A percentile compares a stretch with the other conserved stretches of the same genome.
phyloP scores from a whole-genome alignment of 2,797 vertebrate genomes.

The Benthosema pterotum region DNA sequence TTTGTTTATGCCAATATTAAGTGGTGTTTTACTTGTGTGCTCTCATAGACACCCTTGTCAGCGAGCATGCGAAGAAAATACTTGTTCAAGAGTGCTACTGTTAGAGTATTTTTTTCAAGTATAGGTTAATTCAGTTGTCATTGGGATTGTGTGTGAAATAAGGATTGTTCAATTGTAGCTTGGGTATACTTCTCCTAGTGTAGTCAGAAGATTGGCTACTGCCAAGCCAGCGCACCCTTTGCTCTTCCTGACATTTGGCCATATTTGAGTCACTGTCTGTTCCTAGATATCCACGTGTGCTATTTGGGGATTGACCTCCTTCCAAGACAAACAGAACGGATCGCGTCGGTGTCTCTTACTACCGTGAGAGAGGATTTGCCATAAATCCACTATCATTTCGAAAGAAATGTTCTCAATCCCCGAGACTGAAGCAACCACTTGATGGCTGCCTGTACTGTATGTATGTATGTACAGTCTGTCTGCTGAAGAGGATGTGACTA shows the following conservation, averaged over 20 bases:
- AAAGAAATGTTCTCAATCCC: not conserved
- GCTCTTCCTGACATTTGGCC: constrained; percentile 21
- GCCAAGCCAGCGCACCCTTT: constrained; percentile 10
- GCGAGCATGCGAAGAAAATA: not conserved
- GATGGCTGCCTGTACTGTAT: not conserved
- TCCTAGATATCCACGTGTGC: not conserved
- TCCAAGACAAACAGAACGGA: constrained; percentile 13
- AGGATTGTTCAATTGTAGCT: not conserved
- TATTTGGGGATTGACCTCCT: not conserved
- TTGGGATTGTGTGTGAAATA: constrained; percentile 1
- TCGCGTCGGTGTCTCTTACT: not conserved
- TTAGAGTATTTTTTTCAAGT: not conserved
- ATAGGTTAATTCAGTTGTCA: not conserved
- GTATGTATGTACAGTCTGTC: not conserved
- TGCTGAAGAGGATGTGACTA: not conserved
- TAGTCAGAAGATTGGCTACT: not conserved
- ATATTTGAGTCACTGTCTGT: constrained; percentile 18
- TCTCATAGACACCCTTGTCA: constrained; percentile 15
- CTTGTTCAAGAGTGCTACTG: not conserved
- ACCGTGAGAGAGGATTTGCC: not conserved
- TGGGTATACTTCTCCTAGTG: not conserved
- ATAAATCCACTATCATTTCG: not conserved
- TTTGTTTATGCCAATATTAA: constrained; percentile 20
- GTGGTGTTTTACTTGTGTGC: constrained; percentile 17
- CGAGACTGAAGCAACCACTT: not conserved